Conservation (phyloP, 2,113 vertebrate species). For the Myiozetetes cayanensis region DNA sequence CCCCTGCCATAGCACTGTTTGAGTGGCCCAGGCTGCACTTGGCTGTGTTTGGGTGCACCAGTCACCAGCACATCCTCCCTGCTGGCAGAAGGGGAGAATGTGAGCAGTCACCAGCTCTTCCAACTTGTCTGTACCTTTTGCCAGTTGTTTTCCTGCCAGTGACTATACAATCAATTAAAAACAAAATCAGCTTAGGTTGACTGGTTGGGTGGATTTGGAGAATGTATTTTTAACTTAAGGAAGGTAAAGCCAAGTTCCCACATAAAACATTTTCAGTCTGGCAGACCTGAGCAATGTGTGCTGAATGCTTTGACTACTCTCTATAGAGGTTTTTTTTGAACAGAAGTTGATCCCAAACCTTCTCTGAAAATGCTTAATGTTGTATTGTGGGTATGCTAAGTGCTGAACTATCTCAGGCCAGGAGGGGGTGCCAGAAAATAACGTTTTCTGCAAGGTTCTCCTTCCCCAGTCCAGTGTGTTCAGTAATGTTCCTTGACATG, state of each 20-base stretch:
- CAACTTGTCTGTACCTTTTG: slow-evolving; percentile 5
- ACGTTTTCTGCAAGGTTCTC: background rate
- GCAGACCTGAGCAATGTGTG: background rate
- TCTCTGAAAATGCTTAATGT: background rate
- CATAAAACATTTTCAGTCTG: background rate
- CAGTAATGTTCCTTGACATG: background rate
- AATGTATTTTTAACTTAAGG: background rate
- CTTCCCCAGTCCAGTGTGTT: background rate
- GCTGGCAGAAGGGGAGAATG: background rate
- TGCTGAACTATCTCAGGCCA: slow-evolving; percentile 32
- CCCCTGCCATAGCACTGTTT: background rate
- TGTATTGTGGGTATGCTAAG: background rate
- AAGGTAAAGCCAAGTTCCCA: background rate
- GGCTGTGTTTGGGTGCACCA: background rate
- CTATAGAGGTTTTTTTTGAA: background rate
- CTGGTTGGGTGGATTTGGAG: background rate
- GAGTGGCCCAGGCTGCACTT: background rate
- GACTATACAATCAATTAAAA: background rate
- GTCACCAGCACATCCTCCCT: background rate
- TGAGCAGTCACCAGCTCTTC: background rate
- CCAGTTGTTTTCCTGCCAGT: slow-evolving; percentile 3
- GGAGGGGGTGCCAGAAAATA: slow-evolving; percentile 47
- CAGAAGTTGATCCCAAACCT: background rate
- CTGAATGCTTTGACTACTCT: background rate
- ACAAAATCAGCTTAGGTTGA: background rate